phyloP scores from a whole-genome alignment of 1,140 invertebrate species.

The Plectrocnemia conspersa region DNA sequence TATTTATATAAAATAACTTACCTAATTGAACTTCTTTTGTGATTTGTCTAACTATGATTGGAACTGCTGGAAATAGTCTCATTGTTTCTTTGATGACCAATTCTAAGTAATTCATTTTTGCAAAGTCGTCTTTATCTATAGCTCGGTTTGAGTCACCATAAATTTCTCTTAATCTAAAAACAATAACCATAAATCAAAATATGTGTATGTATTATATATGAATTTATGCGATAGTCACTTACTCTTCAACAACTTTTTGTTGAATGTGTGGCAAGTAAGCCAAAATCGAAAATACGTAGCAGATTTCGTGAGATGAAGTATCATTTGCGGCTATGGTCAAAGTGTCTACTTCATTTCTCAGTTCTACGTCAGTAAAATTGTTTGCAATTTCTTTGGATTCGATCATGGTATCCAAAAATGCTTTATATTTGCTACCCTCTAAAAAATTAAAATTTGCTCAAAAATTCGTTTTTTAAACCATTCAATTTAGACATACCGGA shows the following conservation, averaged over 20 bases:
- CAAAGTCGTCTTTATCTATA: conserved; percentile 51
- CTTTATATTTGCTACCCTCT: conserved; percentile 33
- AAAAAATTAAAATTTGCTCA: neutral
- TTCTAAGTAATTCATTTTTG: conserved; percentile 59
- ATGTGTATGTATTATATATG: neutral
- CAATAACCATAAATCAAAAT: neutral
- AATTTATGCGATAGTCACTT: conserved; percentile 28
- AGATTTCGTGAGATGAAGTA: conserved; percentile 61
- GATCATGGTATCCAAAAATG: conserved; percentile 62
- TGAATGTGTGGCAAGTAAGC: conserved; percentile 59
- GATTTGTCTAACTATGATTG: conserved; percentile 48
- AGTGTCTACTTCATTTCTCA: conserved; percentile 71
- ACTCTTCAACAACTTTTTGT: conserved; percentile 46
- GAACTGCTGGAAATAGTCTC: conserved; percentile 59
- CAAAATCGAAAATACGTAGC: conserved; percentile 58
- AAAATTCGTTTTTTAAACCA: neutral
- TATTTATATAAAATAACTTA: no score
- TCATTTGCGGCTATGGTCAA: conserved; percentile 75
- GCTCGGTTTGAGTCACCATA: conserved; percentile 38
- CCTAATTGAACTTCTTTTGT: conserved; percentile 38
- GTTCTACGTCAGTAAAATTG: conserved; percentile 51
- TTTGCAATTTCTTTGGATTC: conserved; percentile 40
- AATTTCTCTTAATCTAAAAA: conserved; percentile 37
- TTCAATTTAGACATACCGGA: neutral
- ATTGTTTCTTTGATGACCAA: conserved; percentile 61